phyloP scores from a whole-genome alignment of 2,888 invertebrate genomes.

The Dinocampus coccinellae region DNA sequence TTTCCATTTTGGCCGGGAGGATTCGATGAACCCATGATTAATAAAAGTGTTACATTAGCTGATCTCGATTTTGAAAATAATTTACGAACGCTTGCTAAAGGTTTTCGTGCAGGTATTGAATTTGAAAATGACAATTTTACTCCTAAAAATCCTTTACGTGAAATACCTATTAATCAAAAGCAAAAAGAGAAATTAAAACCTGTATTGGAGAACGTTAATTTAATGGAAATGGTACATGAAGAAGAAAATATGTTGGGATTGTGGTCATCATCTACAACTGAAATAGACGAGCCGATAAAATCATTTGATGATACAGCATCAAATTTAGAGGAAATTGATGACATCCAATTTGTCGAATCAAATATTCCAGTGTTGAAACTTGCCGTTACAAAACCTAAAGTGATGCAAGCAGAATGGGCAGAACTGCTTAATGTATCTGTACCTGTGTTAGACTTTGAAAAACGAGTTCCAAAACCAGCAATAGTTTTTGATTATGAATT shows the following conservation, averaged over 20 bases:
- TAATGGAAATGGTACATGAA: conserved; percentile 75
- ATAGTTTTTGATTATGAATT: conserved; percentile 90
- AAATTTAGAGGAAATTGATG: conserved; percentile 35
- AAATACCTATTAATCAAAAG: conserved; percentile 6
- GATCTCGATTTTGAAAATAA: conserved; percentile 62
- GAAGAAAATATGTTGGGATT: conserved; percentile 74
- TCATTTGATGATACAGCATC: conserved; percentile 49
- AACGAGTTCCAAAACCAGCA: conserved; percentile 87
- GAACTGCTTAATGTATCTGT: conserved; percentile 86
- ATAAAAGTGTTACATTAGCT: conserved; percentile 41
- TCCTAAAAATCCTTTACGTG: conserved; percentile 42
- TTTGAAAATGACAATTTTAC: conserved; percentile 63
- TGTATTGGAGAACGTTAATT: conserved; percentile 70
- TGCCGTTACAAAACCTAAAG: conserved; percentile 69
- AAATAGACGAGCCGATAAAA: conserved; percentile 35
- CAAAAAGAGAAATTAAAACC: conserved; percentile 41
- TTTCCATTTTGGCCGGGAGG: conserved; percentile 92
- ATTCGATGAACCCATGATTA: conserved; percentile 73
- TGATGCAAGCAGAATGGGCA: conserved; percentile 84
- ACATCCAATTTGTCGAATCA: conserved; percentile 51
- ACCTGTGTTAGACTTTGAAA: conserved; percentile 85
- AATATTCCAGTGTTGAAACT: conserved; percentile 78
- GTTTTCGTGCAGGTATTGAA: conserved; percentile 59
- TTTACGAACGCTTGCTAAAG: conserved; percentile 60
- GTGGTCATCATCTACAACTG: conserved; percentile 49